Evolutionary conservation across 1,140 invertebrate species (phyloP), one percentile per base, ranked within the genome.

Genomic region (Triops cancriformis): DNA sequence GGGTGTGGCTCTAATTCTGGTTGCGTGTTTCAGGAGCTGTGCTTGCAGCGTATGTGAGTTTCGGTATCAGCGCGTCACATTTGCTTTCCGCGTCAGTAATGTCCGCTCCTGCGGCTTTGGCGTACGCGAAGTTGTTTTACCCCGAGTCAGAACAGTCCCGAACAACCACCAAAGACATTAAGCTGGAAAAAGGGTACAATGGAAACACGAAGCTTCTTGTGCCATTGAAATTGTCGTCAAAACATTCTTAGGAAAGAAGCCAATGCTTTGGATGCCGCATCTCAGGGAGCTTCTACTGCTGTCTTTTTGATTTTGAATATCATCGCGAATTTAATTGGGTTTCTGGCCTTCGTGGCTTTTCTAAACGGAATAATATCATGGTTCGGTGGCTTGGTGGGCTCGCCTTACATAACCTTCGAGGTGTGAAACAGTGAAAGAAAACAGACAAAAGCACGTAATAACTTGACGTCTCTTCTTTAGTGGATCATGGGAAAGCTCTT

Each of bases 81-180:
- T 84, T 94, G 23, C 89, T 99, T 74, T 94, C 94, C 0, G 95
- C 97, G 0, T 95, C 93, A 73, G 90, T 98, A 0, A 98, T 99
- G 96, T 94, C 95, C 0, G 96, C 96, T 0, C 95, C 97, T 0
- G 94, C 94, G 28, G 91, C 96, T 0, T 85, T 99, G 6, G 93
- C 92, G 81, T 92, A 90, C 79, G 89, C 94, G 1, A 99, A 99
- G 85, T 85, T 99, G 7, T 88, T 97, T 80, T 93, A 94, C 86
- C 97, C 97, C 0, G 97, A 98, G 87, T 93, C 90, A 0, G 90
- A 93, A 82, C 85, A 89, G 75, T 90, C 91, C 6, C 85, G 89
- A 79, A 93, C 94, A 1, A 89, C 87, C 0, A 87, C 89, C 0
- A 87, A 93, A 73, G 89, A 90, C 73, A 85, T 87, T n/a, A 80